Conservation (phyloP, 2,797 vertebrate species). For the Hippoglossus hippoglossus region DNA sequence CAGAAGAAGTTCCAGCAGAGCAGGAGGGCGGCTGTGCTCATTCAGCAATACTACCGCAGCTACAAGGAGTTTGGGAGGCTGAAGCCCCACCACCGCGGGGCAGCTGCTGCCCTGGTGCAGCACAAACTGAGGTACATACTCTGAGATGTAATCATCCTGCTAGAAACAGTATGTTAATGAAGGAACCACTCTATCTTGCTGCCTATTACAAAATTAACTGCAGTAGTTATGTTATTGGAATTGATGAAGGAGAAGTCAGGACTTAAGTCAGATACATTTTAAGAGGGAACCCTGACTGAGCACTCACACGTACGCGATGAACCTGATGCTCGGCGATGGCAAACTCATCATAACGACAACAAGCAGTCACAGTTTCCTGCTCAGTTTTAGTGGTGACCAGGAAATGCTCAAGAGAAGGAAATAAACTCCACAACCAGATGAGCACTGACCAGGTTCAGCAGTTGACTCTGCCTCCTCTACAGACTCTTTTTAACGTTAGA, state of each 20-base stretch:
- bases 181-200: not conserved
- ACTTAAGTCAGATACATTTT: not conserved
- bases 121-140: conserved; percentile 93
- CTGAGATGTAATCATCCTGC: not conserved
- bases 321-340: too few species aligned
- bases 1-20: conserved; percentile 99
- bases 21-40: conserved; percentile 94
- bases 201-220: conserved; percentile 7
- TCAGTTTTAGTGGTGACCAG: too few species aligned
- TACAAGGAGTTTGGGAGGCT: conserved; percentile 94
- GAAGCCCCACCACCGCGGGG: conserved; percentile 89
- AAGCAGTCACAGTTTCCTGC: too few species aligned
- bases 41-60: conserved; percentile 99
- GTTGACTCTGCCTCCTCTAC: too few species aligned
- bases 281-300: not conserved
- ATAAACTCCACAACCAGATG: too few species aligned
- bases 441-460: too few species aligned
- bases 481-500: too few species aligned
- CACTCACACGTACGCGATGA: too few species aligned
- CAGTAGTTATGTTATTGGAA: conserved; percentile 11
- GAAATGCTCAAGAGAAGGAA: too few species aligned
- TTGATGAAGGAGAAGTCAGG: conserved; percentile 12
- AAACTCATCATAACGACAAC: too few species aligned
- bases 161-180: not conserved
- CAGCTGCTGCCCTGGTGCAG: conserved; percentile 89